Conservation (phyloP, 2,797 vertebrate genomes). For the Poeciliopsis paucimaculata region DNA sequence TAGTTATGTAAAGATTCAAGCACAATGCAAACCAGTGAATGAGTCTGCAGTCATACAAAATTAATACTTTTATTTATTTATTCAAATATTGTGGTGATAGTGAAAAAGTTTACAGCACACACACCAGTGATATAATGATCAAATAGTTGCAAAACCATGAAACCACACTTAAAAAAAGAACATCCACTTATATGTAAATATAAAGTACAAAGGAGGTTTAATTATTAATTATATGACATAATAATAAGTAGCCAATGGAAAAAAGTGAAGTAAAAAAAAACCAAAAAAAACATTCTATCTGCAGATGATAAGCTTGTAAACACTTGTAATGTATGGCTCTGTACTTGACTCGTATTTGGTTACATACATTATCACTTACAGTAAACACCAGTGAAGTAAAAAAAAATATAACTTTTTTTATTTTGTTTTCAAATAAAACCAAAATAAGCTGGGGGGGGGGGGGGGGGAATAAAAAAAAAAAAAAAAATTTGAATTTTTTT, state of each 20-base stretch:
- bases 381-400: conserved; percentile 12
- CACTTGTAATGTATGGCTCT: conserved; percentile 1
- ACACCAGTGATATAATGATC: conserved; percentile 16
- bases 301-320: neutral
- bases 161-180: conserved; percentile 10
- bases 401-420: neutral
- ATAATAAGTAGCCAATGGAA: neutral
- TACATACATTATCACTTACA: conserved; percentile 21
- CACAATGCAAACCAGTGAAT: neutral
- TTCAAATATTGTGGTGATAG: neutral
- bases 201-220: conserved; percentile 24
- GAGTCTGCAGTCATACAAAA: neutral
- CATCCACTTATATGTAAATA: conserved; percentile 12
- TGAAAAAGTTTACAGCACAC: neutral
- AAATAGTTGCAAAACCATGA: conserved; percentile 23
- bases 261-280: neutral
- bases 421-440: neutral
- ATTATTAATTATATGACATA: conserved; percentile 4
- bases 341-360: neutral
- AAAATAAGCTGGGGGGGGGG: neutral
- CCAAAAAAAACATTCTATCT: neutral
- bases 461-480: too few relatives aligned
- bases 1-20: neutral
- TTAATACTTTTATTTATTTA: conserved; percentile 17
- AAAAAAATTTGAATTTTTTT: too few relatives aligned